phyloP scores from a whole-genome alignment of 53 echinoderm and acorn worm genomes.

The Luidia sarsii region DNA sequence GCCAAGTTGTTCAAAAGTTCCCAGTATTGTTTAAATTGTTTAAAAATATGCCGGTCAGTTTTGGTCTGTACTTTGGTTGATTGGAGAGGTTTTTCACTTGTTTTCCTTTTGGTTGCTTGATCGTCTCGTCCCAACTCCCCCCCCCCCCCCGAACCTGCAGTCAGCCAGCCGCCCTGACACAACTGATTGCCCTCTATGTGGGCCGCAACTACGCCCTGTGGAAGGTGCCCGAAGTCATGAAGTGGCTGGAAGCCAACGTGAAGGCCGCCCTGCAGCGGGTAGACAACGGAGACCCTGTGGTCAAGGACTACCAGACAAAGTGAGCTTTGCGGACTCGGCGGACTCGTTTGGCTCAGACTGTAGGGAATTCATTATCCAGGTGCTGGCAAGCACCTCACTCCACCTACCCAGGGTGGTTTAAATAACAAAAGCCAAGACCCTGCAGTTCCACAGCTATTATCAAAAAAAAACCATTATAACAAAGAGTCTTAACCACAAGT shows the following conservation, averaged over 20 bases:
- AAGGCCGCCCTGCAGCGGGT: slow-evolving; percentile 65
- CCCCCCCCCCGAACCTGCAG: too few species aligned
- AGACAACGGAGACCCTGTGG: slow-evolving; percentile 60
- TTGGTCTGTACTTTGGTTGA: too few species aligned
- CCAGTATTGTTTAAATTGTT: too few species aligned
- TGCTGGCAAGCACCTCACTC: too few species aligned
- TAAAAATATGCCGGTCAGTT: too few species aligned
- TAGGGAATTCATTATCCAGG: neutral
- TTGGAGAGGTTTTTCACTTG: neutral
- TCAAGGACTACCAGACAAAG: slow-evolving; percentile 83
- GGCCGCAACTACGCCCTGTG: slow-evolving; percentile 82
- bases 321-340: slow-evolving; percentile 28
- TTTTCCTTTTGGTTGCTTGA: neutral
- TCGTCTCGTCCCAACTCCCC: too few species aligned
- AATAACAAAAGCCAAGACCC: too few species aligned
- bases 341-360: neutral
- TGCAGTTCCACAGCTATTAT: too few species aligned
- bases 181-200: slow-evolving; percentile 83
- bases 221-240: slow-evolving; percentile 90
- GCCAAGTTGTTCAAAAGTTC: too few species aligned
- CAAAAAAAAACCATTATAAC: neutral
- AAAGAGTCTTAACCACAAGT: too few species aligned
- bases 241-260: slow-evolving; percentile 86
- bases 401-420: too few species aligned
- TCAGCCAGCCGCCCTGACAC: slow-evolving; percentile 76